Conservation (phyloP, 2,888 invertebrate genomes). For the Nymphalis polychloros region DNA sequence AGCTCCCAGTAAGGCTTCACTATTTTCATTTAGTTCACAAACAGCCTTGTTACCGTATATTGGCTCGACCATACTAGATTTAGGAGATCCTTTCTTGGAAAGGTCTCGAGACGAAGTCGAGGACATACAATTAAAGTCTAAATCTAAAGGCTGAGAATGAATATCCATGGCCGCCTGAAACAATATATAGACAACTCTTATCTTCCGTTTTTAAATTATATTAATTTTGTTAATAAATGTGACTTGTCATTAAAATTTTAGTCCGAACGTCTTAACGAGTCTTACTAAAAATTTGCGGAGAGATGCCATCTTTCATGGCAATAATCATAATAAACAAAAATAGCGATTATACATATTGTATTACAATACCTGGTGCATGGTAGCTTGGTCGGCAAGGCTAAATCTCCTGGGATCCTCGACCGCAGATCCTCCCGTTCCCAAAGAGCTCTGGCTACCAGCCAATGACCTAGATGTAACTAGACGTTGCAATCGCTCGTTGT, state of each 20-base stretch:
- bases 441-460: slow-evolving; percentile 83
- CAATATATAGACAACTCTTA: too few relatives aligned
- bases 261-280: too few relatives aligned
- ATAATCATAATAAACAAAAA: not conserved
- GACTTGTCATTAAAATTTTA: too few relatives aligned
- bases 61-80: slow-evolving; percentile 69
- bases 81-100: slow-evolving; percentile 72
- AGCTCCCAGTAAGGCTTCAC: slow-evolving; percentile 63
- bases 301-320: too few relatives aligned
- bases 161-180: slow-evolving; percentile 69
- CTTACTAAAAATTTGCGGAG: too few relatives aligned
- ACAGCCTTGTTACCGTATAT: slow-evolving; percentile 77
- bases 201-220: too few relatives aligned
- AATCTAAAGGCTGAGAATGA: slow-evolving; percentile 72
- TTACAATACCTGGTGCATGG: slow-evolving; percentile 71
- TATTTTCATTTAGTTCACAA: slow-evolving; percentile 72
- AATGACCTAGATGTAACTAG: slow-evolving; percentile 87
- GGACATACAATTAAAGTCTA: slow-evolving; percentile 77
- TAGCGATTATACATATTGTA: not conserved
- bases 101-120: slow-evolving; percentile 75
- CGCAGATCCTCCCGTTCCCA: slow-evolving; percentile 76
- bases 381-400: slow-evolving; percentile 81
- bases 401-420: slow-evolving; percentile 82
- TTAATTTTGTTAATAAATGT: too few relatives aligned
- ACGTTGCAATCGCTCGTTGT: slow-evolving; percentile 96